phyloP scores from a whole-genome alignment of 1,140 invertebrate species.

The Pseudobourletiella spinata region DNA sequence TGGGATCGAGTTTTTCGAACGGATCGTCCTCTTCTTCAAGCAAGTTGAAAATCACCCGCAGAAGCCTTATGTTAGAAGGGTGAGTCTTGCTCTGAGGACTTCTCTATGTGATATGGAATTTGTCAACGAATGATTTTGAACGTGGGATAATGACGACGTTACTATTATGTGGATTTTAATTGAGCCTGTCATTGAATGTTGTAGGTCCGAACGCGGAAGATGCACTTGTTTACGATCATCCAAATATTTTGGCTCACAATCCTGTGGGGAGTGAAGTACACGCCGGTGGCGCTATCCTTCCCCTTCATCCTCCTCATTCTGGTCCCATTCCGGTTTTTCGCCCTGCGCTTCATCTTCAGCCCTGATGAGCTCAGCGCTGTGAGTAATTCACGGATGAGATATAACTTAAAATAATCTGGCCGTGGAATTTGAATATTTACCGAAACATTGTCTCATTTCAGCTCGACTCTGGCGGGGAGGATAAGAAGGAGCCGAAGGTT shows the following conservation, averaged over 20 bases:
- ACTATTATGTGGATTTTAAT: too few species aligned
- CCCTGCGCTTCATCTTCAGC: conserved; percentile 61
- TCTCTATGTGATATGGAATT: neutral
- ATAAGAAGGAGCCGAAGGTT: neutral
- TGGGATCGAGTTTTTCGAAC: conserved; percentile 85
- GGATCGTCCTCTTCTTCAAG: conserved; percentile 76
- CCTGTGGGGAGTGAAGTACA: conserved; percentile 81
- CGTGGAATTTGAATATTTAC: neutral
- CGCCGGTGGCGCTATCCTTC: conserved; percentile 74
- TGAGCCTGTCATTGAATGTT: too few species aligned
- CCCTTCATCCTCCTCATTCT: conserved; percentile 87
- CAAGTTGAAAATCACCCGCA: conserved; percentile 88
- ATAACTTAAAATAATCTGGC: neutral
- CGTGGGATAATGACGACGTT: too few species aligned
- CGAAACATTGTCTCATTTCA: neutral
- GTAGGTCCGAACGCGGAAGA: conserved; percentile 77
- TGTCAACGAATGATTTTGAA: too few species aligned
- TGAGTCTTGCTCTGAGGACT: conserved; percentile 38
- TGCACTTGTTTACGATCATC: conserved; percentile 82
- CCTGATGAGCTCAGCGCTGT: conserved; percentile 69
- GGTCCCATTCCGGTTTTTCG: conserved; percentile 68
- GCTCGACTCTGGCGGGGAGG: conserved; percentile 3
- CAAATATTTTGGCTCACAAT: conserved; percentile 67
- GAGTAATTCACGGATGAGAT: conserved; percentile 41
- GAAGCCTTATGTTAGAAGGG: conserved; percentile 63